Conservation (phyloP, 2,113 vertebrate genomes). For the Pangasianodon gigas region DNA sequence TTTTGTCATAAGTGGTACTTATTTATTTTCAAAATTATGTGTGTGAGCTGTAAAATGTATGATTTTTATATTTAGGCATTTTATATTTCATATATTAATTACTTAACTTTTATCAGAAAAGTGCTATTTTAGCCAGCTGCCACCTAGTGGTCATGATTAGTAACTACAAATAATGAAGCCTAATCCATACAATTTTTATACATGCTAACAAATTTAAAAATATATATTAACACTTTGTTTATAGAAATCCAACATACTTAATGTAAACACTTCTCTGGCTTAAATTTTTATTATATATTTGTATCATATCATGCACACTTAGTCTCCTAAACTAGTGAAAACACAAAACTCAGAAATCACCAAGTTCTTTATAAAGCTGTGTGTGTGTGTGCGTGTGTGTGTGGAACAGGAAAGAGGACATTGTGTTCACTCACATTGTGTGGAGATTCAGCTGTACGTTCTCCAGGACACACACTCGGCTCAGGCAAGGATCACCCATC, state of each 20-base stretch:
- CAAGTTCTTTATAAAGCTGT: not conserved
- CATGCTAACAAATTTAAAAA: not conserved
- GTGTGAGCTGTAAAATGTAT: not conserved
- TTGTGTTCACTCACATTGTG: not conserved
- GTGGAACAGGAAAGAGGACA: not conserved
- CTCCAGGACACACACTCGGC: not conserved
- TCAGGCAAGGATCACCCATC: not conserved
- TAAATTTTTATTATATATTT: too few species aligned
- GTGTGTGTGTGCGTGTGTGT: not conserved
- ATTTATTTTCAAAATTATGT: not conserved
- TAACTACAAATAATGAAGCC: not conserved
- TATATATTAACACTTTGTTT: too few species aligned
- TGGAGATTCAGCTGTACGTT: not conserved
- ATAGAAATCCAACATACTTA: too few species aligned
- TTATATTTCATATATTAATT: not conserved
- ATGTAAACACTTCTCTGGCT: too few species aligned
- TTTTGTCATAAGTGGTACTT: too few species aligned
- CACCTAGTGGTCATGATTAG: not conserved
- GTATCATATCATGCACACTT: too few species aligned
- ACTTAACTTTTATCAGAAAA: not conserved
- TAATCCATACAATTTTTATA: not conserved
- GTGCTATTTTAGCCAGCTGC: not conserved
- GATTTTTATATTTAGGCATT: not conserved
- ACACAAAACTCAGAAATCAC: too few species aligned
- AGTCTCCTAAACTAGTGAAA: too few species aligned